Evolutionary conservation across 2,113 vertebrate species (phyloP).

Genomic region (Agelaius phoeniceus): DNA sequence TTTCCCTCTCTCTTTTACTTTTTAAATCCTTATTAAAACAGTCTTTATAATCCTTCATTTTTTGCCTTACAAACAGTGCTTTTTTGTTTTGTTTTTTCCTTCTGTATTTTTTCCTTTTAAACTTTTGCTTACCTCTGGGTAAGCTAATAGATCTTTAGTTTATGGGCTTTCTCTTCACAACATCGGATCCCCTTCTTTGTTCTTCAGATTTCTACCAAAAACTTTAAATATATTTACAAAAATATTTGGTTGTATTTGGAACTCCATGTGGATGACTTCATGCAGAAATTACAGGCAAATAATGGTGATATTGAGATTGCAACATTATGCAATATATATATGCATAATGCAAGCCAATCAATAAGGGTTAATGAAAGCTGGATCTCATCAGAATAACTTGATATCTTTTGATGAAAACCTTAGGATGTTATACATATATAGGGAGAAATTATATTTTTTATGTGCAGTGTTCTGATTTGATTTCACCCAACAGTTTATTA

Average conservation of each 20-base stretch:
- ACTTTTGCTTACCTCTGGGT: not conserved
- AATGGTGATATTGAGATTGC: not conserved
- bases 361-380: constrained; percentile 22
- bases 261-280: not conserved
- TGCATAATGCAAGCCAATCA: constrained; percentile 12
- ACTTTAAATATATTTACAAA: not conserved
- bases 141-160: not conserved
- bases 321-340: not conserved
- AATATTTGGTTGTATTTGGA: not conserved
- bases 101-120: not conserved
- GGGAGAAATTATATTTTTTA: not conserved
- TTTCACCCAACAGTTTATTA: constrained; percentile 9
- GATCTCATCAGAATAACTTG: not conserved
- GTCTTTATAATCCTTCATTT: not conserved
- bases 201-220: not conserved
- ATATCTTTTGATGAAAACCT: constrained; percentile 8
- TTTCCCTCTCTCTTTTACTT: not conserved
- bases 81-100: too few relatives aligned
- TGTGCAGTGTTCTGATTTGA: not conserved
- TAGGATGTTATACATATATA: not conserved
- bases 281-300: not conserved
- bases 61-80: not conserved
- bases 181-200: not conserved
- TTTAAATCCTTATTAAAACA: not conserved
- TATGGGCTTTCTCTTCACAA: not conserved